Conservation (phyloP, 1,140 invertebrate species). For the Theocolax elegans region DNA sequence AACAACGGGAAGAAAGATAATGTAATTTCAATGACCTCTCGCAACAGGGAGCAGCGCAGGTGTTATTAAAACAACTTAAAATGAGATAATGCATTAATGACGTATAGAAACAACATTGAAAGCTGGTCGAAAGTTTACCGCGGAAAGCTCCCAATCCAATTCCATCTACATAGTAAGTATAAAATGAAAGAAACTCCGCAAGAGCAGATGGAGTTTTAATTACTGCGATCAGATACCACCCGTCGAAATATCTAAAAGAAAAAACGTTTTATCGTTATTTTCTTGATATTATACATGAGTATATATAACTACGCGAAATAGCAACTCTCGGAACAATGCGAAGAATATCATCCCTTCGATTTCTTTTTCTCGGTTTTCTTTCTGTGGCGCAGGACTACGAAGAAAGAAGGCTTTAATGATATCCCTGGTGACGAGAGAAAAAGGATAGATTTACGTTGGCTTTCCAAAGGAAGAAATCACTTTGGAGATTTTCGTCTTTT, state of each 20-base stretch:
- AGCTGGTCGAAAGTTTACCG: too few species aligned
- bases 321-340: slow-evolving; percentile 21
- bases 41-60: too few species aligned
- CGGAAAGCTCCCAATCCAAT: too few species aligned
- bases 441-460: background rate
- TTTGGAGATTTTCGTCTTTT: slow-evolving; percentile 11
- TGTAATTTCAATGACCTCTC: too few species aligned
- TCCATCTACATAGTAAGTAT: too few species aligned
- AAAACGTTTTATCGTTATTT: too few species aligned
- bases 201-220: slow-evolving; percentile 21
- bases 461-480: slow-evolving; percentile 16
- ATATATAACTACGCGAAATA: slow-evolving; percentile 28
- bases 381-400: background rate
- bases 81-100: too few species aligned
- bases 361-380: background rate
- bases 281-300: too few species aligned
- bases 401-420: slow-evolving; percentile 21
- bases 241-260: slow-evolving; percentile 18
- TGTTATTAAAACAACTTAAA: too few species aligned
- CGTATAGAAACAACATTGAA: too few species aligned
- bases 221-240: background rate
- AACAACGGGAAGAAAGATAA: too few species aligned
- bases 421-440: background rate
- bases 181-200: background rate
- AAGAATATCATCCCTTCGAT: background rate